Conservation (phyloP, 1,140 invertebrate species). For the Armadillidium nasatum region DNA sequence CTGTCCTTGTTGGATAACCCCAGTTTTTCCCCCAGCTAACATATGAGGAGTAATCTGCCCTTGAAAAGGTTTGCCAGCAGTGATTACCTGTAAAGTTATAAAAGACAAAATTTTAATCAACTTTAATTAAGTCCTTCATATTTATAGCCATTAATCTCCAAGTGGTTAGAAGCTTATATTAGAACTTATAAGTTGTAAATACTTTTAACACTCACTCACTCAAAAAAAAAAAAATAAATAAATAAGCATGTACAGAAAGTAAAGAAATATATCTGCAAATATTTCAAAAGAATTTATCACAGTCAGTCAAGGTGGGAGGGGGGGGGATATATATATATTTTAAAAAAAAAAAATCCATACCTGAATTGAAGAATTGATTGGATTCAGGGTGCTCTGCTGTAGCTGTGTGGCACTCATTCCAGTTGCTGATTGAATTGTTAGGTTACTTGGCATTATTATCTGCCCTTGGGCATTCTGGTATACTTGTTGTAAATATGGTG, state of each 20-base stretch:
- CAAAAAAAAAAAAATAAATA: no score
- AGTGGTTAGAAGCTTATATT: no score
- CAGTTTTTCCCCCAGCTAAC: constrained; percentile 62
- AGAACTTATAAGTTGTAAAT: no score
- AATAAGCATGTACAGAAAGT: no score
- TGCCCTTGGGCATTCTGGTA: constrained; percentile 69
- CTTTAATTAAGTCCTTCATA: no score
- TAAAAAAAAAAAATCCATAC: constrained; percentile 54
- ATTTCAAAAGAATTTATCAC: no score
- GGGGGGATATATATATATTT: no score
- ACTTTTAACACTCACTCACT: no score
- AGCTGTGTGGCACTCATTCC: constrained; percentile 38
- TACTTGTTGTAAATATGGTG: constrained; percentile 70
- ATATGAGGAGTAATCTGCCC: constrained; percentile 73
- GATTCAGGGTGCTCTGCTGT: constrained; percentile 51
- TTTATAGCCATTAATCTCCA: no score
- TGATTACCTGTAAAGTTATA: constrained; percentile 55
- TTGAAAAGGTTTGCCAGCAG: constrained; percentile 74
- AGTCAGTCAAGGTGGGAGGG: no score
- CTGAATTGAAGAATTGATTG: constrained; percentile 72
- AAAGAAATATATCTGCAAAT: no score
- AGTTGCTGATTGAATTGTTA: constrained; percentile 59
- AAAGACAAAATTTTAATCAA: no score
- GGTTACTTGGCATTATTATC: constrained; percentile 70
- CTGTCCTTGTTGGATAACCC: constrained; percentile 33